Conservation (phyloP, 2,888 invertebrate species). For the Hypsopygia costalis region DNA sequence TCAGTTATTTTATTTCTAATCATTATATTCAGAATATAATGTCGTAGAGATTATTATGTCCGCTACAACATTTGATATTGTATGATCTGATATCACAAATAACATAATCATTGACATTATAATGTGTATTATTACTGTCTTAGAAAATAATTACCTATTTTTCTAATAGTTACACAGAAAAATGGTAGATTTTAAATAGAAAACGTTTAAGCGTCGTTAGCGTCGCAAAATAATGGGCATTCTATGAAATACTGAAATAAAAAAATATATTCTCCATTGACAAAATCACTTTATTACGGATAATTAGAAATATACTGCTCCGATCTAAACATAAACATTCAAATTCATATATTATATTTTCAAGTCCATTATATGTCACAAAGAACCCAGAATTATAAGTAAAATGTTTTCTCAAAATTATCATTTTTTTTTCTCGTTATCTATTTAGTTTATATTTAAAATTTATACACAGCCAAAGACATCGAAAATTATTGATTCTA, state of each 20-base stretch:
- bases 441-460: conserved; percentile 57
- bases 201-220: conserved; percentile 40
- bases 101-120: no score
- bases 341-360: conserved; percentile 49
- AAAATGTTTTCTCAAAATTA: conserved; percentile 75
- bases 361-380: conserved; percentile 55
- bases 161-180: conserved; percentile 46
- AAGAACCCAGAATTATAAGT: conserved; percentile 57
- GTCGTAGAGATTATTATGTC: no score
- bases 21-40: no score
- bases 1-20: no score
- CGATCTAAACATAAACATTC: conserved; percentile 73
- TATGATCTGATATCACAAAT: no score
- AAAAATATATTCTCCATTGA: conserved; percentile 54
- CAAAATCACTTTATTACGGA: conserved; percentile 73
- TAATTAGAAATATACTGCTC: conserved; percentile 65
- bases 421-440: conserved; percentile 46
- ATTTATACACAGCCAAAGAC: conserved; percentile 79
- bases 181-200: conserved; percentile 56
- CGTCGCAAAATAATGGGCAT: conserved; percentile 54
- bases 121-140: no score
- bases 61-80: no score
- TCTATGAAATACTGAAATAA: conserved; percentile 37
- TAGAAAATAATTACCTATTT: no score
- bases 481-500: conserved; percentile 73